Conservation (phyloP, 2,113 vertebrate species). For the Mobula hypostoma region DNA sequence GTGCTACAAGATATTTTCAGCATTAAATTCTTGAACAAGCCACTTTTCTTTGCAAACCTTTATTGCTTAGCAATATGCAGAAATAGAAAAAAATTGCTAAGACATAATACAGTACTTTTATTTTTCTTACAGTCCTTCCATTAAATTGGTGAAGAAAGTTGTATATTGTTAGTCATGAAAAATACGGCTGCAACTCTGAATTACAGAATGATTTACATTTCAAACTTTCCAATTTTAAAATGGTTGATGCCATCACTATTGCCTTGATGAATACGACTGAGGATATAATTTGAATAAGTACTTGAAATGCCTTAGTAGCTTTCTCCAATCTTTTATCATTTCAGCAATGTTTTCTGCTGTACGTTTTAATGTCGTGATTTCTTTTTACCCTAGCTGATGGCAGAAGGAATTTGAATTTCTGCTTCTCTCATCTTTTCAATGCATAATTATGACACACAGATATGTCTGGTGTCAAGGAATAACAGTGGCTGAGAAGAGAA, state of each 20-base stretch:
- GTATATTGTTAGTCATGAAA: not conserved
- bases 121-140: not conserved
- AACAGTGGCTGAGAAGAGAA: too few relatives aligned
- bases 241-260: not conserved
- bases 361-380: not conserved
- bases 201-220: not conserved
- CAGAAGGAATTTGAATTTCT: not conserved
- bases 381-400: not conserved
- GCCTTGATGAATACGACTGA: not conserved
- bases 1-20: constrained; percentile 9
- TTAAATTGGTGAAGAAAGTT: not conserved
- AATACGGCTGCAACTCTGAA: not conserved
- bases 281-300: not conserved
- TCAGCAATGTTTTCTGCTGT: not conserved
- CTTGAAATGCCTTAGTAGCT: not conserved
- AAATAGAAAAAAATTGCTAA: not conserved
- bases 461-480: not conserved
- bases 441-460: not conserved
- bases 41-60: not conserved
- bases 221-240: not conserved
- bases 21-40: not conserved
- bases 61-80: not conserved
- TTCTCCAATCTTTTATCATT: not conserved
- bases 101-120: too few relatives aligned
- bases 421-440: too few relatives aligned